Conservation (phyloP, 2,113 vertebrate genomes). For the Cariama cristata region DNA sequence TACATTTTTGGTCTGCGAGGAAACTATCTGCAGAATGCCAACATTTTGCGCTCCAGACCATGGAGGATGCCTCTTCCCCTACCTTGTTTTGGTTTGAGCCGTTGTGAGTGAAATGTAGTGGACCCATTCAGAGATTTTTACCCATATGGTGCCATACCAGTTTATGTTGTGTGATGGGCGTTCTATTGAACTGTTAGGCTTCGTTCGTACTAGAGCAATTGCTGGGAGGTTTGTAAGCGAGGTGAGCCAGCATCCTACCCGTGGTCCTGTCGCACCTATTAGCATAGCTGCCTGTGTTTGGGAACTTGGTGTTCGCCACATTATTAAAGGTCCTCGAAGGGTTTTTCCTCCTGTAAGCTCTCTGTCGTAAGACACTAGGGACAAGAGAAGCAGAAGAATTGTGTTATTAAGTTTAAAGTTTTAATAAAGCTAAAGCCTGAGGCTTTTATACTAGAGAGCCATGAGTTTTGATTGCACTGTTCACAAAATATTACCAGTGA, state of each 20-base stretch:
- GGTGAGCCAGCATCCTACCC: not conserved
- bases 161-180: not conserved
- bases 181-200: accelerated
- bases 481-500: not conserved
- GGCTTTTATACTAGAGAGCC: not conserved
- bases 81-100: not conserved
- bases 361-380: not conserved
- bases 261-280: not conserved
- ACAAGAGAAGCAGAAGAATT: not conserved
- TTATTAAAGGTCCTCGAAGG: not conserved
- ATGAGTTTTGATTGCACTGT: not conserved
- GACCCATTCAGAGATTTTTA: not conserved
- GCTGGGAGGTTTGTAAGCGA: not conserved
- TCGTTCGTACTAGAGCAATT: accelerated
- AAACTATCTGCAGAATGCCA: not conserved
- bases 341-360: not conserved
- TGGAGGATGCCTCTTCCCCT: not conserved
- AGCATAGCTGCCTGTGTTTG: not conserved
- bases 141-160: accelerated
- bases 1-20: not conserved
- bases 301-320: not conserved
- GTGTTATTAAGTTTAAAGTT: not conserved
- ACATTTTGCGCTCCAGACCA: not conserved
- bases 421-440: not conserved
- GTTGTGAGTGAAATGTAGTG: not conserved